Evolutionary conservation across 2,113 vertebrate genomes (phyloP).

Genomic region (Scophthalmus maximus): DNA sequence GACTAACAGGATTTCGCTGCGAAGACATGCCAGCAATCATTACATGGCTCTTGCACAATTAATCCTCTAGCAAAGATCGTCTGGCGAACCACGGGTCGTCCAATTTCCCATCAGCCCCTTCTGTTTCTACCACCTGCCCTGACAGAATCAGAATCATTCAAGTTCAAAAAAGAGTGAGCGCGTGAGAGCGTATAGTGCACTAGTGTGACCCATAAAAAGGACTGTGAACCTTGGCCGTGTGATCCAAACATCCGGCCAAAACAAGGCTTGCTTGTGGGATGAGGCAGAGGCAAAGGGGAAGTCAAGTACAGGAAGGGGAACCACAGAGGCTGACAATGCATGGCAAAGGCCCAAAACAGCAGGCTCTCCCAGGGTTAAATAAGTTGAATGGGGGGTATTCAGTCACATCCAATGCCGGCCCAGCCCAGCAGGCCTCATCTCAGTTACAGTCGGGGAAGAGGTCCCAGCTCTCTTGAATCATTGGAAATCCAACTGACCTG

Average conservation of each 20-base stretch:
- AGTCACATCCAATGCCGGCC: constrained; percentile 62
- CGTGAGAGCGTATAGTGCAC: not conserved
- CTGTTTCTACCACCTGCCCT: constrained; percentile 73
- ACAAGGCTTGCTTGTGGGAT: constrained; percentile 65
- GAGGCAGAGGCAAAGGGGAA: constrained; percentile 62
- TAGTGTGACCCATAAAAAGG: constrained; percentile 17
- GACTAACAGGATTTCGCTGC: constrained; percentile 80
- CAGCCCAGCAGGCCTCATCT: constrained; percentile 69
- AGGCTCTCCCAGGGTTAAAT: constrained; percentile 28
- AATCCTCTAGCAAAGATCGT: constrained; percentile 75
- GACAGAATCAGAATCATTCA: constrained; percentile 44
- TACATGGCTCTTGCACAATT: constrained; percentile 83
- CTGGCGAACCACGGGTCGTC: constrained; percentile 75
- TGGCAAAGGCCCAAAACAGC: constrained; percentile 72
- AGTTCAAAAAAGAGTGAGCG: constrained; percentile 35
- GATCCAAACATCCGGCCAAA: constrained; percentile 55
- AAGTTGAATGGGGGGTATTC: constrained; percentile 8
- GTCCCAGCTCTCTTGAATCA: constrained; percentile 76
- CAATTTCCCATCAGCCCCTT: constrained; percentile 73
- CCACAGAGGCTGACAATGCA: constrained; percentile 64
- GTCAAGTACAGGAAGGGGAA: constrained; percentile 65
- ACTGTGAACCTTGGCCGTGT: constrained; percentile 24
- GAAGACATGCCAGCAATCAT: constrained; percentile 79
- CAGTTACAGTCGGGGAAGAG: constrained; percentile 42
- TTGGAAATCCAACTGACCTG: constrained; percentile 46